phyloP scores from a whole-genome alignment of 2,113 vertebrate species.

The Hyaena hyaena region DNA sequence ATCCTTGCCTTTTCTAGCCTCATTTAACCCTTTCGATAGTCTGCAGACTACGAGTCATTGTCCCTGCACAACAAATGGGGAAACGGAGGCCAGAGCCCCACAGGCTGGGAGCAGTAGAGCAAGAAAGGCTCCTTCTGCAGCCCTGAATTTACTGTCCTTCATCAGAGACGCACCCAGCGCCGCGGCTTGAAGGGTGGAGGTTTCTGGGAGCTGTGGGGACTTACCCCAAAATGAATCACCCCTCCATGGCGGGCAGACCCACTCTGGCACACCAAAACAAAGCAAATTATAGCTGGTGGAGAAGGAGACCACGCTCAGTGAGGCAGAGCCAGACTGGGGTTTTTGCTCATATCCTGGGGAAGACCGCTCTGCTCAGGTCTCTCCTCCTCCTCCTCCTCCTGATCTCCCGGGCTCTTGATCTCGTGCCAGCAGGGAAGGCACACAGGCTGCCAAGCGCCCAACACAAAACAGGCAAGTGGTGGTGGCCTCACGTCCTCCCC shows the following conservation, averaged over 20 bases:
- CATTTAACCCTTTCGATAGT: neutral
- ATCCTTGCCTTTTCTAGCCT: neutral
- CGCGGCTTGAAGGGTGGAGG: no score
- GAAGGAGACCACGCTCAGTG: neutral
- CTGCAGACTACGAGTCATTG: neutral
- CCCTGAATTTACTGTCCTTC: neutral
- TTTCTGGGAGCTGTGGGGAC: neutral
- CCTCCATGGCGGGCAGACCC: neutral
- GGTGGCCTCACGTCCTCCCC: neutral
- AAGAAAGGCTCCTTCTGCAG: neutral
- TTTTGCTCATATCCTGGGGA: neutral
- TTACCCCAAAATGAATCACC: neutral
- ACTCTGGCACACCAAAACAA: neutral
- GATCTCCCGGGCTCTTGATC: neutral
- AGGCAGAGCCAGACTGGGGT: neutral
- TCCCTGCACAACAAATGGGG: neutral
- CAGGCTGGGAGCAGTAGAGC: neutral
- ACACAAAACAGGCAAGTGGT: neutral
- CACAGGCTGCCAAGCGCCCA: neutral
- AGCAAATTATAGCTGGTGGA: neutral
- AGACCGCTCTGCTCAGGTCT: neutral
- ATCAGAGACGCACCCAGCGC: accelerated
- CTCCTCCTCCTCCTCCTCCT: neutral
- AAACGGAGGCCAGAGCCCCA: neutral
- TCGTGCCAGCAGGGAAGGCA: neutral